Conservation (phyloP, 2,888 invertebrate genomes). For the Dicycla oo region DNA sequence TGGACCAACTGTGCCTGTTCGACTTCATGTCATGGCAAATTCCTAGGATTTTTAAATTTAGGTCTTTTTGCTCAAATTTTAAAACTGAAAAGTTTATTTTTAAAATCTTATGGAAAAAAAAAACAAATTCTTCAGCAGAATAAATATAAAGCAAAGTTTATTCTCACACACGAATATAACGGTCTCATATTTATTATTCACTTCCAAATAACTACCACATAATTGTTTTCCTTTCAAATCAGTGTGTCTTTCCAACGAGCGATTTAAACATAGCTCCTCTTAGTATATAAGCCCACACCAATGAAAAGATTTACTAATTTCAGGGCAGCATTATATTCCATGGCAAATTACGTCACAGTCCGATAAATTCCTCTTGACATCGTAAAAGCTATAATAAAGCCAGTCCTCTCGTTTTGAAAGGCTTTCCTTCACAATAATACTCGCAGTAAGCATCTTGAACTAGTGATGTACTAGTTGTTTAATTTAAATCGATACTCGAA, state of each 20-base stretch:
- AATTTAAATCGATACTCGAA: conserved; percentile 16
- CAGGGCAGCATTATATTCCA: conserved; percentile 54
- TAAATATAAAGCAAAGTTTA: neutral
- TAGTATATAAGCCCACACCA: conserved; percentile 24
- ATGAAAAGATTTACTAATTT: conserved; percentile 51
- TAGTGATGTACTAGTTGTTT: conserved; percentile 55
- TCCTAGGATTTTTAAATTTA: neutral
- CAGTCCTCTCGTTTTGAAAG: conserved; percentile 61
- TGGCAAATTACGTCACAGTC: conserved; percentile 59
- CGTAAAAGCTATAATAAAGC: conserved; percentile 65
- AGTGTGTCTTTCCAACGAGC: neutral
- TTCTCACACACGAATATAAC: too few relatives aligned
- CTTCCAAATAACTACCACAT: neutral
- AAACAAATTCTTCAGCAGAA: neutral
- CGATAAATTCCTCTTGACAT: conserved; percentile 67
- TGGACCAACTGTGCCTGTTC: too few relatives aligned
- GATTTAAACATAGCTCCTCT: conserved; percentile 10
- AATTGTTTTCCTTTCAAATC: neutral
- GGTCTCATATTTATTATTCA: neutral
- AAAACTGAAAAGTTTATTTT: too few relatives aligned
- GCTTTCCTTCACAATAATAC: conserved; percentile 62
- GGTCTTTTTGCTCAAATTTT: neutral
- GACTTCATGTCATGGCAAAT: neutral
- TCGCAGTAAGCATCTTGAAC: conserved; percentile 57
- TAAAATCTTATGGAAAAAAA: neutral